These are phyloP conservation scores for Dendrocincla tyrannina DNA, from an alignment of 2,797 vertebrate genomes.

Conservation along the genomic window DNA sequence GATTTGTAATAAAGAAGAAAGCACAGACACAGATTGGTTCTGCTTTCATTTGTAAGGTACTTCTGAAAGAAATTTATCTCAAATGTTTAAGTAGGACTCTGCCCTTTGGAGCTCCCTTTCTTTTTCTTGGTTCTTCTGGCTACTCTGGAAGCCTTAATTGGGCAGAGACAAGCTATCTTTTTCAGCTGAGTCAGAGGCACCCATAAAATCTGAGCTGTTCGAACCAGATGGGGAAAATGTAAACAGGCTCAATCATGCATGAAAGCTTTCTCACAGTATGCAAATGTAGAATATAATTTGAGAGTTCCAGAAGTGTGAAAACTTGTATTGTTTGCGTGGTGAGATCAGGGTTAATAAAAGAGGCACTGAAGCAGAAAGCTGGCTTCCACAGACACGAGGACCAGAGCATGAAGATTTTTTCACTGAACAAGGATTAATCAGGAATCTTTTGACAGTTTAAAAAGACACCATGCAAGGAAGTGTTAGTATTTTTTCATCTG, in stretches of 20 bases:
- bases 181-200: slow-evolving; percentile 25
- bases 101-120: background rate
- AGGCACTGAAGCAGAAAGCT: slow-evolving; percentile 29
- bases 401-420: slow-evolving; percentile 30
- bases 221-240: slow-evolving; percentile 47
- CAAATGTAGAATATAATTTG: slow-evolving; percentile 64
- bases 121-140: background rate
- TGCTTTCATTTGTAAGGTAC: background rate
- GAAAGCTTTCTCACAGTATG: slow-evolving; percentile 55
- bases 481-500: slow-evolving; percentile 52
- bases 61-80: background rate
- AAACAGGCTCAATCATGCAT: slow-evolving; percentile 38
- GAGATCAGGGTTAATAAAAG: slow-evolving; percentile 68
- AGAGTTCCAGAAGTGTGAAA: slow-evolving; percentile 55
- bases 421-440: slow-evolving; percentile 50
- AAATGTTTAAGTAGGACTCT: background rate
- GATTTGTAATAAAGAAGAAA: background rate
- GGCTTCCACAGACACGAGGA: background rate
- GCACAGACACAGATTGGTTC: background rate
- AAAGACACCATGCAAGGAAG: slow-evolving; percentile 51
- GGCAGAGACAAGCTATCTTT: background rate
- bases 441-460: slow-evolving; percentile 66
- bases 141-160: slow-evolving; percentile 17
- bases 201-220: slow-evolving; percentile 23
- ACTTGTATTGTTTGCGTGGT: slow-evolving; percentile 49